Percentiles rank a stretch among this genome's conserved stretches.
Conservation (phyloP, 1,140 invertebrate species). For the Drosophila punjabiensis region DNA sequence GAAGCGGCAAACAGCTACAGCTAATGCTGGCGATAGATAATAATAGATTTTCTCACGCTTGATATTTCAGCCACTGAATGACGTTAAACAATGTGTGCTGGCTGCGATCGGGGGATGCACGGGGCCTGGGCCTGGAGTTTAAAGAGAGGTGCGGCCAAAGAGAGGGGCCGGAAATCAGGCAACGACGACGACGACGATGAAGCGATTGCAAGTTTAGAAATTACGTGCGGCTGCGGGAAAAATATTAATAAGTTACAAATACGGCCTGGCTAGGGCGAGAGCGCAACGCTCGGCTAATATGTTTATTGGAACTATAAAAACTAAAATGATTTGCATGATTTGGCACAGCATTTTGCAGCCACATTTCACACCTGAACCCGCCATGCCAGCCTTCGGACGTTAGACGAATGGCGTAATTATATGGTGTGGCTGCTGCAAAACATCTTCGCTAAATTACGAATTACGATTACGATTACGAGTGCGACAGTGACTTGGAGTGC, state of each 20-base stretch:
- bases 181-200: slow-evolving; percentile 47
- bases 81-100: slow-evolving; percentile 81
- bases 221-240: slow-evolving; percentile 69
- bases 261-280: slow-evolving; percentile 35
- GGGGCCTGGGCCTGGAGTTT: neutral
- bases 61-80: slow-evolving; percentile 81
- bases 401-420: slow-evolving; percentile 59
- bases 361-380: slow-evolving; percentile 66
- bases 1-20: slow-evolving; percentile 42
- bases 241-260: slow-evolving; percentile 80
- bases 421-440: slow-evolving; percentile 39
- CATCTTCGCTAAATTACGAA: slow-evolving; percentile 68
- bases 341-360: slow-evolving; percentile 54
- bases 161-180: slow-evolving; percentile 73
- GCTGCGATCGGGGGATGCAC: slow-evolving; percentile 32
- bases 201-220: slow-evolving; percentile 71
- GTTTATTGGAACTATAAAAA: slow-evolving; percentile 74
- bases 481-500: slow-evolving; percentile 9
- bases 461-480: slow-evolving; percentile 41
- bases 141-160: slow-evolving; percentile 17
- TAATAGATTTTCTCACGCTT: slow-evolving; percentile 84
- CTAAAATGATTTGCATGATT: slow-evolving; percentile 78
- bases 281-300: slow-evolving; percentile 65
- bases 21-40: slow-evolving; percentile 70
- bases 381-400: slow-evolving; percentile 35